Evolutionary conservation across 2,797 vertebrate species (phyloP), one percentile per base, ranked within the genome.

Genomic region (Huso huso): DNA sequence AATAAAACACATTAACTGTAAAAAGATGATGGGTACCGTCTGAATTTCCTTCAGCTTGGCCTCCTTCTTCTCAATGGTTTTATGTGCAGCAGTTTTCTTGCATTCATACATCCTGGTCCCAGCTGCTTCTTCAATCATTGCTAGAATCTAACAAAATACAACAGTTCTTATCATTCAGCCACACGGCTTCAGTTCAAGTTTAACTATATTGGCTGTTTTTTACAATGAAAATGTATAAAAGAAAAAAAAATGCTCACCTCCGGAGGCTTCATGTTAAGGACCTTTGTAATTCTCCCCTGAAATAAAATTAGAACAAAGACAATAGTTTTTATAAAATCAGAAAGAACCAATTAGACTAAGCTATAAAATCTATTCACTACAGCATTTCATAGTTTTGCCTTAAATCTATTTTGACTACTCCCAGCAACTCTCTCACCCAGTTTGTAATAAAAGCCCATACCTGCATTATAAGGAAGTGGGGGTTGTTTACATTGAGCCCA

Each of bases 391-490:
- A 23, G 6, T 65, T 15, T 11, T 23, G 48, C 61, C 37, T 37
- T 37, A 37, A 37, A 37, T 37, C 37, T 37, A 37, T 37, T 37
- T 37, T 37, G 37, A 37, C 5, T 37, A 37, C 37, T 37, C 37
- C 37, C 37, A 37, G 37, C 37, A 37, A 37, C 37, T 18, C 15
- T 37, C 37, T 37, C 37, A 37, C 37, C 37, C 37, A 37, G 37
- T 37, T 37, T 37, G 37, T 37, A 37, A 37, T 37, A 37, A 37
- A 37, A 37, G 37, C 37, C 37, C 37, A 72, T 80, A 98, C 97
- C 96, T 99, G 96, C 96, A 99, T 98, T 72, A 99, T 99, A 52
- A 99, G 95, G 76, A 99, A 99, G 73, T 98, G 93, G 61, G 97
- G 97, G 72, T 98, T 99, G 83, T 99, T 99, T 75, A 99, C 95